Percentiles rank a stretch among this genome's conserved stretches.
Conservation (phyloP, 2,888 invertebrate genomes). For the Idaea dimidiata region DNA sequence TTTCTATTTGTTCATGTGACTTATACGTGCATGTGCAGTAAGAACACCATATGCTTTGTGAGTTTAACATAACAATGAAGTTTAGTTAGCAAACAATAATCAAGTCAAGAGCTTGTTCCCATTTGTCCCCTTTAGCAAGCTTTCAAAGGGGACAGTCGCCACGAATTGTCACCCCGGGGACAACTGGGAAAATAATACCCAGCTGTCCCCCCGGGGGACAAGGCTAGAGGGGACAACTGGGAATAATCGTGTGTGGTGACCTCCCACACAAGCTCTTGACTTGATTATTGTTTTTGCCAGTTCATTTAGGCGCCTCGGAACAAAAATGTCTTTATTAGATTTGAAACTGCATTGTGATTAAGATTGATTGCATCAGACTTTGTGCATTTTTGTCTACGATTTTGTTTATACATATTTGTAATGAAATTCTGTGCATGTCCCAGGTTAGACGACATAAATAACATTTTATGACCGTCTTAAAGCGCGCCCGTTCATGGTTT, state of each 20-base stretch:
- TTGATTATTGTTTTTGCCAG: too few species aligned
- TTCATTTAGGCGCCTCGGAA: constrained; percentile 25
- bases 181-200: too few species aligned
- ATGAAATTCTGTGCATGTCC: not conserved
- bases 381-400: too few species aligned
- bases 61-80: constrained; percentile 27
- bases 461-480: not conserved
- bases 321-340: constrained; percentile 31
- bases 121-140: too few species aligned
- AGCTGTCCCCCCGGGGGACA: too few species aligned
- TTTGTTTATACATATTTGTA: not conserved
- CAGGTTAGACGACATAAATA: not conserved
- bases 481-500: not conserved
- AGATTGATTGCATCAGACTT: constrained; percentile 2
- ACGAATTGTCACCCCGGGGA: too few species aligned
- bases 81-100: constrained; percentile 40
- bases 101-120: constrained; percentile 25
- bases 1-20: not conserved
- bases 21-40: not conserved
- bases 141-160: too few species aligned
- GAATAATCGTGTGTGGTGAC: too few species aligned
- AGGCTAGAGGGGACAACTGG: too few species aligned
- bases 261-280: too few species aligned
- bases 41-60: not conserved
- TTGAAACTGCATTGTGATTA: constrained; percentile 24